Base-by-base conservation (phyloP, 2,888 invertebrate genomes). In the Lacanobia wlatinum region DNA sequence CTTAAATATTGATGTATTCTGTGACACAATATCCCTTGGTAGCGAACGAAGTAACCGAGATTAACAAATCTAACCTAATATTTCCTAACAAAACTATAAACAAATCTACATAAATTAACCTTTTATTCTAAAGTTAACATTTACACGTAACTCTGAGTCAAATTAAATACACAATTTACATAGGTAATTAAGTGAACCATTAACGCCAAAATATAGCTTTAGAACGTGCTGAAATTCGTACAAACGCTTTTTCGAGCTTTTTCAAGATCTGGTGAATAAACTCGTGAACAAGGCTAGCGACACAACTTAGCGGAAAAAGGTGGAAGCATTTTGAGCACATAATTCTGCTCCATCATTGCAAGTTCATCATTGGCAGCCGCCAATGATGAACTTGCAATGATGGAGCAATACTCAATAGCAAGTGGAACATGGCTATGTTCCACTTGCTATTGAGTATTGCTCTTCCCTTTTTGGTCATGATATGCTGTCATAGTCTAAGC, bases 121-220 rank as follows among this genome's bases (percentile, higher is more conserved):
- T 53, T 60, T 63, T 18, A 52, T 65, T 12, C 12, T 0, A 23
- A 72, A 76, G 23, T 65, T 60, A 60, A 60, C 59, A 74, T 61
- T 75, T 40, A 50, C 50, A 60, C 23, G 59, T 65, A 53, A 58
- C 6, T 61, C 52, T 46, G 18, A 71, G 18, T 18, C 6, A 50
- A 77, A 78, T 34, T 63, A 28, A 53, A 43, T 38, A 65, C 14
- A 58, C 23, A 63, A 78, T 79, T 63, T 23, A 43, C 21, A 61
- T 62, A n/a, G n/a, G n/a, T n/a, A 58, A 72, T 66, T 23, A 55
- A 12, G 18, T 12, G 5, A 79, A n/a, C 63, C 7, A 73, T 73
- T 78, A 60, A 28, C 21, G 18, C n/a, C 7, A 18, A 74, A 69
- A 55, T 56, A 60, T 18, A 46, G 18, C 46, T 66, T 46, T 16